A percentile compares a stretch with the other conserved stretches of the same genome.
Evolutionary conservation across 2,797 vertebrate genomes (phyloP).

Genomic region (Hydrolagus colliei): DNA sequence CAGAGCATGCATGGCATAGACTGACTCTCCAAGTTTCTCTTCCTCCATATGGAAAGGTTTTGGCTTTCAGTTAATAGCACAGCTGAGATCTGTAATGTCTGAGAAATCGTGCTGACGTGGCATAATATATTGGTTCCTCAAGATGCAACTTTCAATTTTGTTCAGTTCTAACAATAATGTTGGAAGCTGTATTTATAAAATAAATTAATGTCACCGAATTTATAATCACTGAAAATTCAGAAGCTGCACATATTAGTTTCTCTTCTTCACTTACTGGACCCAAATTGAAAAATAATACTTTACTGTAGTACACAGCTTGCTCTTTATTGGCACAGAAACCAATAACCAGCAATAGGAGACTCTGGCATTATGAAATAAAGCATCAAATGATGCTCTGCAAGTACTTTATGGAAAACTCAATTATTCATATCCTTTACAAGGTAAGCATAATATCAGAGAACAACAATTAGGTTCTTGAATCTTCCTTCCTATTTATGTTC

Average conservation of each 20-base stretch:
- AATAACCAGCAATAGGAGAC: neutral
- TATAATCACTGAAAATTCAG: neutral
- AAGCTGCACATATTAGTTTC: neutral
- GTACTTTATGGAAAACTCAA: neutral
- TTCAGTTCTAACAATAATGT: neutral
- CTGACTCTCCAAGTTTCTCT: too few species aligned
- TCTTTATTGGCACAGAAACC: neutral
- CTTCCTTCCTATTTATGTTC: too few species aligned
- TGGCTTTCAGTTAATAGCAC: neutral
- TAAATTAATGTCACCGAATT: neutral
- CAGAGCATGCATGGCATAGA: too few species aligned
- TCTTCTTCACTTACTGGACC: neutral
- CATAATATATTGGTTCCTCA: neutral
- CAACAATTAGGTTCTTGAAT: too few species aligned
- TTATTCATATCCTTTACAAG: neutral
- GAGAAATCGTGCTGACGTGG: neutral
- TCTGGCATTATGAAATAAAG: neutral
- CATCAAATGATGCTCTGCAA: neutral
- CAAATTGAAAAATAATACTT: neutral
- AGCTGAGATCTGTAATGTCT: neutral
- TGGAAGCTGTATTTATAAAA: neutral
- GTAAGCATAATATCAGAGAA: too few species aligned
- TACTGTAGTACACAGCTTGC: neutral
- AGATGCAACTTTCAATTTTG: neutral
- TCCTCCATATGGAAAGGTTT: too few species aligned